These are phyloP conservation scores for Thelaira solivaga DNA, from an alignment of 2,888 invertebrate genomes.

Conservation along the genomic window DNA sequence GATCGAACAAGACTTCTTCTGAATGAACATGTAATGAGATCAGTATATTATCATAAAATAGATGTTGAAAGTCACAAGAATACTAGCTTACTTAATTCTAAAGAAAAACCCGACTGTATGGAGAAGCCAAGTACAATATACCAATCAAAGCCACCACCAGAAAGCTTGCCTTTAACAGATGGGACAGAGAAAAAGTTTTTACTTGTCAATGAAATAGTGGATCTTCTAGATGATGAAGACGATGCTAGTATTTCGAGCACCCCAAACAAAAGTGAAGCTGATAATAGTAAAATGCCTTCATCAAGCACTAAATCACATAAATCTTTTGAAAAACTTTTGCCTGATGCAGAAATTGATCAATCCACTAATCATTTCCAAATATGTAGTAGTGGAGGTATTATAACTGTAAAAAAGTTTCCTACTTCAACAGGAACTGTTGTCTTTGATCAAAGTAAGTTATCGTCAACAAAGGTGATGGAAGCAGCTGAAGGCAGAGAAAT, in stretches of 20 bases:
- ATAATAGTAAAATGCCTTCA: background rate
- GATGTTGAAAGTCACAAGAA: conserved; percentile 38
- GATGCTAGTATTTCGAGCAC: background rate
- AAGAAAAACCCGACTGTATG: background rate
- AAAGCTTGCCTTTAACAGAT: background rate
- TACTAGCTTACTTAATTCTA: background rate
- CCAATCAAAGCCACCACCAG: background rate
- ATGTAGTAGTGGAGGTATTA: conserved; percentile 23
- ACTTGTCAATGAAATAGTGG: conserved; percentile 35
- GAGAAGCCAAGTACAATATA: background rate
- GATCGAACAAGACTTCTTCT: conserved; percentile 64
- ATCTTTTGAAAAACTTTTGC: conserved; percentile 4
- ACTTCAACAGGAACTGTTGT: conserved; percentile 1
- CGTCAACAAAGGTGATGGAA: no score
- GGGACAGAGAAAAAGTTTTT: background rate
- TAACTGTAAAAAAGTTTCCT: conserved; percentile 42
- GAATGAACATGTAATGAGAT: conserved; percentile 67
- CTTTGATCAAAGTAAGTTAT: no score
- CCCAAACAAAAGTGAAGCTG: conserved; percentile 2
- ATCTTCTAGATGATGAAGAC: conserved; percentile 42
- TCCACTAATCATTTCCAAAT: conserved; percentile 4
- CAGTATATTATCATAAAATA: conserved; percentile 70
- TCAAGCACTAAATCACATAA: conserved; percentile 5
- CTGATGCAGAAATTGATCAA: background rate
- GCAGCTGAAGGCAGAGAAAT: background rate